Conservation (phyloP, 92 coral and sea anemone species). For the Phenganax stokvisi region DNA sequence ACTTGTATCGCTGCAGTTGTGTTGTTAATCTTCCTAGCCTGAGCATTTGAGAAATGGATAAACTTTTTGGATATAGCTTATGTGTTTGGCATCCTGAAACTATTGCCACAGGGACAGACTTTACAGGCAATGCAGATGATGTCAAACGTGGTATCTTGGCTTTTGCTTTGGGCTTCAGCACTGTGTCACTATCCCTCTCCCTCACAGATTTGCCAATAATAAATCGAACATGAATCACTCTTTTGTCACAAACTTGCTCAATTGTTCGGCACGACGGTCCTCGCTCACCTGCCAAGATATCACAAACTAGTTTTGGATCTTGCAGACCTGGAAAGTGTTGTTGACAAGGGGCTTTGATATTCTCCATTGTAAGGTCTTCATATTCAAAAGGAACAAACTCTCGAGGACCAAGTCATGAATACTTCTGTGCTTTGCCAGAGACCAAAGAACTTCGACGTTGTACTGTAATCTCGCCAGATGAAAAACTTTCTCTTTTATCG, state of each 20-base stretch:
- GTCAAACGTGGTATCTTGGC: not conserved
- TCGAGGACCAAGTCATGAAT: slow-evolving; percentile 15
- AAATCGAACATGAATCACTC: slow-evolving; percentile 12
- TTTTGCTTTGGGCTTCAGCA: not conserved
- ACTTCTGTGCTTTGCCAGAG: slow-evolving; percentile 15
- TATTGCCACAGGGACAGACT: not conserved
- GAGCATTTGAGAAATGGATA: not conserved
- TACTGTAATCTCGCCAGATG: slow-evolving; percentile 1
- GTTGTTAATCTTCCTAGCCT: not conserved
- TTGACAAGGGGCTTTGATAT: slow-evolving; percentile 4
- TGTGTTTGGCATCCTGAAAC: not conserved
- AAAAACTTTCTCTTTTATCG: not conserved
- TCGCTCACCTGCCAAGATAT: slow-evolving; percentile 12
- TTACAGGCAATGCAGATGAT: not conserved
- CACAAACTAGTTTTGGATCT: slow-evolving; percentile 7
- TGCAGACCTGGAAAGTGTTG: not conserved
- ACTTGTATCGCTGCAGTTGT: not conserved
- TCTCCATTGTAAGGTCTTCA: slow-evolving; percentile 1
- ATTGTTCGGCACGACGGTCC: slow-evolving; percentile 15
- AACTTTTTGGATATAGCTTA: not conserved
- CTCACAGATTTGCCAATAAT: not conserved
- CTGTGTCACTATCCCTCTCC: not conserved
- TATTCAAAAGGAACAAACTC: slow-evolving; percentile 1
- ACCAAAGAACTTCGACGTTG: slow-evolving; percentile 4
- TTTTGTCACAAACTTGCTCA: not conserved